phyloP scores from a whole-genome alignment of 2,797 vertebrate genomes.

The Pangasius krempfi region DNA sequence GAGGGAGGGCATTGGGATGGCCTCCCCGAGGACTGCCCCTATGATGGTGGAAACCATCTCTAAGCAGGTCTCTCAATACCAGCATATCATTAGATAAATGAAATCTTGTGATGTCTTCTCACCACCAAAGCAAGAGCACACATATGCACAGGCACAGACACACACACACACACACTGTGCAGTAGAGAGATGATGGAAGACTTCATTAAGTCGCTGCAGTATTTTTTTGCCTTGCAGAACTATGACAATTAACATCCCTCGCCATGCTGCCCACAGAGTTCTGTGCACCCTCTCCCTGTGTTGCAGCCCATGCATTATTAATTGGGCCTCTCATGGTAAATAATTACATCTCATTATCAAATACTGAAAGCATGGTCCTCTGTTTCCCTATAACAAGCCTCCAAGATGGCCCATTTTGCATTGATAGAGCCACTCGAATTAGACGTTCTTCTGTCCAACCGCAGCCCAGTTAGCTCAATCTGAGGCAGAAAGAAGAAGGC shows the following conservation, averaged over 20 bases:
- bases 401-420: conserved; percentile 43
- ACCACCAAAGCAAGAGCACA: neutral
- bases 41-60: neutral
- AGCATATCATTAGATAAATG: conserved; percentile 26
- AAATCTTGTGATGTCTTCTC: conserved; percentile 8
- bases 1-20: neutral
- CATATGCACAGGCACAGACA: neutral
- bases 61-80: conserved; percentile 1
- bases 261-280: conserved; percentile 35
- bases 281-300: conserved; percentile 35
- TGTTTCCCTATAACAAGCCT: conserved; percentile 53
- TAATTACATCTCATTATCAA: conserved; percentile 63
- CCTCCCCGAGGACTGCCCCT: neutral
- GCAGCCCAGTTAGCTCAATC: neutral
- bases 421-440: conserved; percentile 40
- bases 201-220: conserved; percentile 38
- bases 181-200: conserved; percentile 23
- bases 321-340: conserved; percentile 59
- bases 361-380: conserved; percentile 48
- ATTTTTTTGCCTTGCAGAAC: conserved; percentile 40
- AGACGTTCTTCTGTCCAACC: conserved; percentile 27
- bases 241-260: conserved; percentile 47
- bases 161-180: neutral
- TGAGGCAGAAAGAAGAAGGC: conserved; percentile 13
- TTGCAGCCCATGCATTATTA: conserved; percentile 59